Percentiles rank a stretch among this genome's conserved stretches.
phyloP scores from a whole-genome alignment of 2,113 vertebrate genomes.

The Lycocorax pyrrhopterus region DNA sequence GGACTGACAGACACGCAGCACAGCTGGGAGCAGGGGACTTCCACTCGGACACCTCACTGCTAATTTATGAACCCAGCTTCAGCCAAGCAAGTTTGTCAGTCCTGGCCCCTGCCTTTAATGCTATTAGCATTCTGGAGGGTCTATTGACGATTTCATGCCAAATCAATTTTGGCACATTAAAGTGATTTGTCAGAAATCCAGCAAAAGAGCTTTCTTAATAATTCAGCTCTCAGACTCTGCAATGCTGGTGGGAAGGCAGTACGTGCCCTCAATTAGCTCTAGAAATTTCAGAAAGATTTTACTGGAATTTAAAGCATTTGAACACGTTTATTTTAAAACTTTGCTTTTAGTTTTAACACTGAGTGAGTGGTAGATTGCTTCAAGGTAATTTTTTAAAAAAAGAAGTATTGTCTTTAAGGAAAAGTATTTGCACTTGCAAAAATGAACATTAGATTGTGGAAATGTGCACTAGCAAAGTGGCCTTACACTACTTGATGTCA shows the following conservation, averaged over 20 bases:
- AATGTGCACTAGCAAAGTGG: background rate
- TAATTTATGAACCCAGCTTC: background rate
- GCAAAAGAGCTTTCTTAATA: slow-evolving; percentile 47
- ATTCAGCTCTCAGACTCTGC: slow-evolving; percentile 19
- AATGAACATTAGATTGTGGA: background rate
- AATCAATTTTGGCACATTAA: slow-evolving; percentile 56
- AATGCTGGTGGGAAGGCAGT: background rate
- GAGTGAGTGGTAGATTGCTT: background rate
- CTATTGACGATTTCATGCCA: slow-evolving; percentile 42
- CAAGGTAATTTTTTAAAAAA: background rate
- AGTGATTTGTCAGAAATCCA: slow-evolving; percentile 61
- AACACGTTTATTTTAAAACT: background rate
- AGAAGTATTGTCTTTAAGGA: background rate
- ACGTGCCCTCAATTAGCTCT: background rate
- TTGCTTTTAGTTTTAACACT: background rate
- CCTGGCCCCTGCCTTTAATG: slow-evolving; percentile 16
- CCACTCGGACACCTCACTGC: background rate
- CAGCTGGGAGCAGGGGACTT: background rate
- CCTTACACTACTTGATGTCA: background rate
- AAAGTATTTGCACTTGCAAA: background rate
- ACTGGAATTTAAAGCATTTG: background rate
- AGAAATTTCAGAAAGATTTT: slow-evolving; percentile 1
- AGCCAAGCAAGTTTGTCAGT: slow-evolving; percentile 16
- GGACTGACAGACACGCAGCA: background rate
- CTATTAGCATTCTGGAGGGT: slow-evolving; percentile 37